phyloP scores from a whole-genome alignment of 64 coral and sea anemone genomes.

The Pachyseris speciosa region DNA sequence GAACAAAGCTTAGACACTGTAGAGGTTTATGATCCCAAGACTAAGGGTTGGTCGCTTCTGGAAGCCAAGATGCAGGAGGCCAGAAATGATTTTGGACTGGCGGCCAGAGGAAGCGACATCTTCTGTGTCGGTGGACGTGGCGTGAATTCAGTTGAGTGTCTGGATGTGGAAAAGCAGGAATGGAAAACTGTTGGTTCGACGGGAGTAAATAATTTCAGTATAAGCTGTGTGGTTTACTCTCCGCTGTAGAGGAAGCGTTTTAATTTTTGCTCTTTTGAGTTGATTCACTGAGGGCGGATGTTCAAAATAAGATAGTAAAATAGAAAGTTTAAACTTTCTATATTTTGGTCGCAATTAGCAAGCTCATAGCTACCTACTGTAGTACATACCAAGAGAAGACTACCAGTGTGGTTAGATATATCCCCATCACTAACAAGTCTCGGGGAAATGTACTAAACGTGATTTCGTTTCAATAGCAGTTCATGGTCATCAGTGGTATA shows the following conservation, averaged over 20 bases:
- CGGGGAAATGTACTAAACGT: too few species aligned
- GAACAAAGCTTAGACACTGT: constrained; percentile 69
- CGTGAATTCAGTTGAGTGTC: constrained; percentile 34
- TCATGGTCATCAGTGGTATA: too few species aligned
- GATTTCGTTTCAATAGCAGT: too few species aligned
- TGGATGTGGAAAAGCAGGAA: constrained; percentile 16
- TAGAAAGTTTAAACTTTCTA: too few species aligned
- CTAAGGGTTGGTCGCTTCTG: constrained; percentile 24
- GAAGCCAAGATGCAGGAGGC: constrained; percentile 21
- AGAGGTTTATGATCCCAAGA: constrained; percentile 53
- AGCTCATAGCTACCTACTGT: too few species aligned
- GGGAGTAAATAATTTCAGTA: constrained; percentile 57
- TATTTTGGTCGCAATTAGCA: too few species aligned
- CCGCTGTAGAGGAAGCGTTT: not conserved
- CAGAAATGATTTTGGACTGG: constrained; percentile 70
- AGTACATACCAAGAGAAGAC: too few species aligned
- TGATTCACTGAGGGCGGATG: not conserved
- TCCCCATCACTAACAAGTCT: too few species aligned
- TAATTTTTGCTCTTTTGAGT: not conserved
- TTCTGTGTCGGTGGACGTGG: constrained; percentile 63
- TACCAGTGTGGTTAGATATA: too few species aligned
- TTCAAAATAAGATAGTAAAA: too few species aligned
- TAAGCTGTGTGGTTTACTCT: constrained; percentile 55
- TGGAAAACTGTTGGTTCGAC: constrained; percentile 46
- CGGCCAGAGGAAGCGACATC: constrained; percentile 6